Percentiles rank a stretch among this genome's conserved stretches.
phyloP scores from a whole-genome alignment of 1,140 invertebrate species.

The Drosophila sulfurigaster region DNA sequence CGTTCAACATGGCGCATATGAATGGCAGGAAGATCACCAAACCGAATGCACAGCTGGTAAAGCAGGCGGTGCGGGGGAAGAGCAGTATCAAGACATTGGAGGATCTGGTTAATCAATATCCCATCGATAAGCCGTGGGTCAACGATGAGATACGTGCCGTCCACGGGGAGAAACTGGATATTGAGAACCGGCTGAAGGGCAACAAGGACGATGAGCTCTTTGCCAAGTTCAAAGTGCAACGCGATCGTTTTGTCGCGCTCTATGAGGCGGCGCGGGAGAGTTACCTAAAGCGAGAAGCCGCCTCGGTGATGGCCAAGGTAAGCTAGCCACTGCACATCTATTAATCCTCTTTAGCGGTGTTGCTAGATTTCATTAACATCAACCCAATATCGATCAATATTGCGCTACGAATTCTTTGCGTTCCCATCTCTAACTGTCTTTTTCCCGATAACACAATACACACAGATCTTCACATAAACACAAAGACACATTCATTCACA shows the following conservation, averaged over 20 bases:
- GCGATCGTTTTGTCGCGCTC: conserved; percentile 80
- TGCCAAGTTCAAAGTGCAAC: conserved; percentile 81
- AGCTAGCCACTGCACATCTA: neutral
- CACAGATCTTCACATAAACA: neutral
- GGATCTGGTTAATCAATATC: conserved; percentile 83
- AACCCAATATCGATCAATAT: no score
- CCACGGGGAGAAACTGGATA: conserved; percentile 75
- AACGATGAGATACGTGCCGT: conserved; percentile 75
- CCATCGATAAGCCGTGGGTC: conserved; percentile 84
- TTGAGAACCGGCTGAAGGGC: conserved; percentile 82
- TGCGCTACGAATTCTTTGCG: neutral
- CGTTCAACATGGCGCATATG: conserved; percentile 54
- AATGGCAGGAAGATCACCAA: conserved; percentile 72
- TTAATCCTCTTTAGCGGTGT: neutral
- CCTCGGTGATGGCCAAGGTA: conserved; percentile 78
- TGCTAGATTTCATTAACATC: no score
- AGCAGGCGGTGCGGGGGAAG: conserved; percentile 74
- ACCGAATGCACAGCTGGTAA: conserved; percentile 70
- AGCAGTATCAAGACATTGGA: conserved; percentile 81
- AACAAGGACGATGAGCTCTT: conserved; percentile 84
- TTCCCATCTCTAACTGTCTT: neutral
- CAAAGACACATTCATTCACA: conserved; percentile 1
- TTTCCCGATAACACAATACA: neutral
- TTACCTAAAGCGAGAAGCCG: conserved; percentile 79
- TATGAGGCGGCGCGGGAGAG: conserved; percentile 74